Evolutionary conservation across 2,888 invertebrate species (phyloP), one percentile per base, ranked within the genome.

Genomic region (Drosophila greeni): DNA sequence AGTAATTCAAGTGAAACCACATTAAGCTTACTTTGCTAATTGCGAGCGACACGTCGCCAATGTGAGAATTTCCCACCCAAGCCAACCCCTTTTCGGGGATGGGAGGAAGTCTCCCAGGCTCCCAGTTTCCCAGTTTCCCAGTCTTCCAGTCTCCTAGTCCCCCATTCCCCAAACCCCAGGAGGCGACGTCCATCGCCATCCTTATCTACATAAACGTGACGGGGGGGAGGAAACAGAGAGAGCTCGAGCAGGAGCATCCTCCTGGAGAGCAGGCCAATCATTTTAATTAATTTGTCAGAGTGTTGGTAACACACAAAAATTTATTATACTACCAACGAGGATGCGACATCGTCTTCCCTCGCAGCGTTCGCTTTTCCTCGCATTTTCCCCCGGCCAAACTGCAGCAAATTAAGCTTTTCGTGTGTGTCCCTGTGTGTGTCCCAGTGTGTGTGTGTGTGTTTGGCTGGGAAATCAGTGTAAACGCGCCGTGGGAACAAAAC

Each of bases 201-300:
- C 73, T 76, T 78, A 78, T 78, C 78, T 81, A 81, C 77, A 77
- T 77, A 81, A 52, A 66, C 70, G 60, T 66, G 56, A 68, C 62
- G 74, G 69, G 70, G 54, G 68, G 18, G 20, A n/a, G 20, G 20
- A 20, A 37, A 55, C 45, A 33, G 31, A 55, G 48, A 33, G 31
- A 7, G 48, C 7, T 40, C 23, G 5, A 36, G 39, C 12, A 7
- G 26, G 16, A 37, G 14, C 7, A 34, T 26, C 43, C 37, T 34
- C 48, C 40, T 47, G 43, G 64, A 79, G 34, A 37, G 77, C 80
- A 73, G 84, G 84, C 73, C 85, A 84, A 86, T 82, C 85, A 82
- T 85, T 85, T 86, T 86, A 86, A 86, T 86, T 86, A 86, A 86
- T 86, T 86, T 86, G 85, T 85, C 84, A 85, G 83, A 84, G 84